Conservation (phyloP, 2,888 invertebrate species). For the Drosophila paucipuncta region DNA sequence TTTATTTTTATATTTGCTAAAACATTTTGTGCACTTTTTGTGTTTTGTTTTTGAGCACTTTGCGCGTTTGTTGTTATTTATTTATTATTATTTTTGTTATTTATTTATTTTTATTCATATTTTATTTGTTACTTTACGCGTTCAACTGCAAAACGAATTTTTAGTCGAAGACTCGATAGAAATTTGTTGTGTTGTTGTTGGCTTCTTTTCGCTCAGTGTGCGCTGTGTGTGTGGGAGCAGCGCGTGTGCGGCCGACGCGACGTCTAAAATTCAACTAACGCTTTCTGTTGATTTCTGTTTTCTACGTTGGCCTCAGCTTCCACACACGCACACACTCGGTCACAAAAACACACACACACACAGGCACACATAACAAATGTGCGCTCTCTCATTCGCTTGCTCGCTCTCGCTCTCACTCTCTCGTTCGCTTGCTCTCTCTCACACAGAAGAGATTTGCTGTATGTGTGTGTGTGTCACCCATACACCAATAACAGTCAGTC, state of each 20-base stretch:
- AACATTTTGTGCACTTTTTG: constrained; percentile 34
- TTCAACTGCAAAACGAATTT: background rate
- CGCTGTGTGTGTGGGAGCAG: constrained; percentile 76
- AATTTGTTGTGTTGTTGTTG: constrained; percentile 50
- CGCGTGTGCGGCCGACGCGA: constrained; percentile 85
- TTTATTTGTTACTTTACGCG: constrained; percentile 37
- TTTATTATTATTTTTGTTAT: background rate
- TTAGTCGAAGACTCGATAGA: constrained; percentile 44
- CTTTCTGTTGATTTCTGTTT: constrained; percentile 75
- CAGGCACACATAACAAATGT: background rate
- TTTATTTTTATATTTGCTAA: constrained; percentile 6
- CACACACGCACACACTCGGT: constrained; percentile 5
- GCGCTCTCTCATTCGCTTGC: constrained; percentile 2
- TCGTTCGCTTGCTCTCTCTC: background rate
- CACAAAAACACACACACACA: background rate
- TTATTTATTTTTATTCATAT: background rate
- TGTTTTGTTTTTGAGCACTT: constrained; percentile 39
- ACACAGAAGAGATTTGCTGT: constrained; percentile 3
- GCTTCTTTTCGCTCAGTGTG: constrained; percentile 27
- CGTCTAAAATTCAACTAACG: constrained; percentile 85
- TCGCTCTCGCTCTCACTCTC: background rate
- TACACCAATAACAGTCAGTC: constrained; percentile 69
- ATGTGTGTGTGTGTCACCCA: constrained; percentile 65
- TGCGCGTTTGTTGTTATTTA: constrained; percentile 14
- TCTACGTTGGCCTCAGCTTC: constrained; percentile 46